Conservation (phyloP, 2,888 invertebrate species). For the Odontomyia ornata region DNA sequence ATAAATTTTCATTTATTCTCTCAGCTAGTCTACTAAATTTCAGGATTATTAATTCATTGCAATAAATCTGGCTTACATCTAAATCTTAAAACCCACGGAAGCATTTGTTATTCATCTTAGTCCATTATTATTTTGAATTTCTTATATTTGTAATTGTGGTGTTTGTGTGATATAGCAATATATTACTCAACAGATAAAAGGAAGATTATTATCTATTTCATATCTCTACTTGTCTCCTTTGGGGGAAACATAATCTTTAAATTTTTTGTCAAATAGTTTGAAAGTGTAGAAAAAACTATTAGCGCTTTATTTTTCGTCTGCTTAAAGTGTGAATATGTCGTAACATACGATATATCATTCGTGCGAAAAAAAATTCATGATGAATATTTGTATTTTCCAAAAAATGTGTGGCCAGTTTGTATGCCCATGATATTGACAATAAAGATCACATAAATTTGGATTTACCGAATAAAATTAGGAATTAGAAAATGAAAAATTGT, state of each 20-base stretch:
- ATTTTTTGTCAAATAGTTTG: too few species aligned
- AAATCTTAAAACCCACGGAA: constrained; percentile 33
- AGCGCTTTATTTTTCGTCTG: too few species aligned
- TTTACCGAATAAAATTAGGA: not conserved
- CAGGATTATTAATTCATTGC: constrained; percentile 23
- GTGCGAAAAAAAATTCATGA: not conserved
- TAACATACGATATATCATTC: not conserved
- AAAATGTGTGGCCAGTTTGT: not conserved
- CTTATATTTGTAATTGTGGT: not conserved
- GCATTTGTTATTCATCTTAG: constrained; percentile 33
- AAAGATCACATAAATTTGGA: not conserved
- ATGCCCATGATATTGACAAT: not conserved
- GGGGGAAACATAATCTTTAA: too few species aligned
- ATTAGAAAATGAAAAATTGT: not conserved
- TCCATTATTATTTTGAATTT: not conserved
- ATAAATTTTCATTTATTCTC: too few species aligned
- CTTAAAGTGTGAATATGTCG: too few species aligned
- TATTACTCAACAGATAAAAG: not conserved
- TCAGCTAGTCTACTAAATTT: constrained; percentile 19
- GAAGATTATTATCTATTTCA: not conserved
- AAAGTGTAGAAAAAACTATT: too few species aligned
- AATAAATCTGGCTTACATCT: constrained; percentile 27
- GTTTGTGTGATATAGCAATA: not conserved
- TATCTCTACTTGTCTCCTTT: too few species aligned
- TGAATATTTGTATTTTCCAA: not conserved